These are phyloP conservation scores for Diorhabda sublineata DNA, from an alignment of 1,140 invertebrate genomes.

Conservation along the genomic window DNA sequence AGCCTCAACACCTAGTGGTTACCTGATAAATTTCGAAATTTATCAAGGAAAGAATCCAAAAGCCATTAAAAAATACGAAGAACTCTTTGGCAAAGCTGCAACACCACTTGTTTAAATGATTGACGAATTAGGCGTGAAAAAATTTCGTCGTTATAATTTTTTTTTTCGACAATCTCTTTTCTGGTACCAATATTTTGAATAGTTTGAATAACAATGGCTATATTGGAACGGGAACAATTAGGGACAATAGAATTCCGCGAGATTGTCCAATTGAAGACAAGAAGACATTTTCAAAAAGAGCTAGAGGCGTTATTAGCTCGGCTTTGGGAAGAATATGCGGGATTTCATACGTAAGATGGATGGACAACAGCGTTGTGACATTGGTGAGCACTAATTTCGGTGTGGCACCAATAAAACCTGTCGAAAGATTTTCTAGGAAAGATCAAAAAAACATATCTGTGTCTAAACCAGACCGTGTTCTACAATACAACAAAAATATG, in stretches of 20 bases:
- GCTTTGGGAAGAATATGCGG: too few species aligned
- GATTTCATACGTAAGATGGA: slow-evolving; percentile 28
- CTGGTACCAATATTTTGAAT: background rate
- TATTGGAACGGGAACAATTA: slow-evolving; percentile 23
- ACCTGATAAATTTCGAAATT: slow-evolving; percentile 18
- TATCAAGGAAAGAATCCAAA: slow-evolving; percentile 32
- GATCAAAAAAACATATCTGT: slow-evolving; percentile 19
- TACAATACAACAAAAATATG: slow-evolving; percentile 18
- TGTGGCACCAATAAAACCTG: slow-evolving; percentile 17
- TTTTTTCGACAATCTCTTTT: slow-evolving; percentile 5
- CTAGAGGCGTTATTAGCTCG: too few species aligned
- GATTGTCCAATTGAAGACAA: slow-evolving; percentile 10
- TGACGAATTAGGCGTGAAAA: background rate
- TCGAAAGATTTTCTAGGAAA: slow-evolving; percentile 31
- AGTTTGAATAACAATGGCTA: slow-evolving; percentile 1
- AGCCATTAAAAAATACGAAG: slow-evolving; percentile 23
- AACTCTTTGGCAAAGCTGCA: slow-evolving; percentile 29
- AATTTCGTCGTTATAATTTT: background rate
- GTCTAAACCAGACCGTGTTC: slow-evolving; percentile 11
- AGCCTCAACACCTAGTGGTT: slow-evolving; percentile 14
- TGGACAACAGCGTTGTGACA: slow-evolving; percentile 28
- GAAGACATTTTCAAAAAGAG: slow-evolving; percentile 22
- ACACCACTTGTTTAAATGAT: slow-evolving; percentile 22
- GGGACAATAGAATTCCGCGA: slow-evolving; percentile 29
- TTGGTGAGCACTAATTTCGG: slow-evolving; percentile 30